These are phyloP conservation scores for Dioctria rufipes DNA, from an alignment of 2,888 invertebrate species.

Conservation along the genomic window DNA sequence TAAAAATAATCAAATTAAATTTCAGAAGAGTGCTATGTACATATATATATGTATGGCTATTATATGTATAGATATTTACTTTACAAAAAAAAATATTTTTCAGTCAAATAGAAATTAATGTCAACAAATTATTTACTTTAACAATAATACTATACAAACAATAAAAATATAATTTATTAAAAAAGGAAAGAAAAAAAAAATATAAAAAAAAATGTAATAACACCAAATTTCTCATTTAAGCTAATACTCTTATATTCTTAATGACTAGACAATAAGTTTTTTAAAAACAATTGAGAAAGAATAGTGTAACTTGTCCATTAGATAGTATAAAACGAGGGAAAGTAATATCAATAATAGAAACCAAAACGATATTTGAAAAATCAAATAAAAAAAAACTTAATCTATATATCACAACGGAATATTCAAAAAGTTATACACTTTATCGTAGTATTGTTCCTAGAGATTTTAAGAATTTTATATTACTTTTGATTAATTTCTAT, in stretches of 20 bases:
- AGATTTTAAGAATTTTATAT: slow-evolving; percentile 12
- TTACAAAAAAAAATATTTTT: too few relatives aligned
- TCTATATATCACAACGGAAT: slow-evolving; percentile 49
- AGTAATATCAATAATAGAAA: slow-evolving; percentile 5
- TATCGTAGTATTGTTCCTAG: slow-evolving; percentile 2
- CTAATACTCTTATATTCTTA: slow-evolving; percentile 1
- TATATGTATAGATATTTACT: too few relatives aligned
- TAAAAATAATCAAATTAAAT: too few relatives aligned
- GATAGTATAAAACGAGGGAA: not conserved
- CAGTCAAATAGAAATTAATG: too few relatives aligned
- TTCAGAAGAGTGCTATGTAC: too few relatives aligned
- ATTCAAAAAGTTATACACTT: slow-evolving; percentile 24
- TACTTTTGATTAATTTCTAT: slow-evolving; percentile 34
- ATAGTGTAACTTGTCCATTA: not conserved
- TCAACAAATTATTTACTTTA: too few relatives aligned
- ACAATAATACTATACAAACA: too few relatives aligned
- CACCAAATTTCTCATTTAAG: slow-evolving; percentile 2
- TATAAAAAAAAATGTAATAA: slow-evolving; percentile 17
- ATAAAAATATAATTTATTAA: not conserved
- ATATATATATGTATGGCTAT: too few relatives aligned
- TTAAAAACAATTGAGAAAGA: not conserved
- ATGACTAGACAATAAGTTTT: slow-evolving; percentile 40
- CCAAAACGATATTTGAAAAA: slow-evolving; percentile 17
- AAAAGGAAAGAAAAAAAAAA: not conserved
- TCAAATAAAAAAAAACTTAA: slow-evolving; percentile 26